Conservation (phyloP, 2,888 invertebrate genomes). For the Cephonodes hylas region DNA sequence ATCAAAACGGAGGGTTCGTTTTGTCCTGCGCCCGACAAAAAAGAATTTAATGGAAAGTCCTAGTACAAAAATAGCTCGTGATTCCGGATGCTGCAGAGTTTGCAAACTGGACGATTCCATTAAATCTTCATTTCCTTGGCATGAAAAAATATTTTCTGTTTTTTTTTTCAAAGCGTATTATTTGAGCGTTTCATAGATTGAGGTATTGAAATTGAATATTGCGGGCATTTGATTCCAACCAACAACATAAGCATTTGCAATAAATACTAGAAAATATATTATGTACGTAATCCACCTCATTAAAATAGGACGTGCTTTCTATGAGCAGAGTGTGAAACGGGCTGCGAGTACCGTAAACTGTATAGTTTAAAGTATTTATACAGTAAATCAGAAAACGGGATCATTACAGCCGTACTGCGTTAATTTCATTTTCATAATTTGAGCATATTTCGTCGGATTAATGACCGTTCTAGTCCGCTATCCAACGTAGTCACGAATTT, state of each 20-base stretch:
- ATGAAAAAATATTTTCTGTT: not conserved
- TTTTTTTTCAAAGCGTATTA: not conserved
- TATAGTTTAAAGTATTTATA: not conserved
- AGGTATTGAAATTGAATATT: not conserved
- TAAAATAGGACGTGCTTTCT: not conserved
- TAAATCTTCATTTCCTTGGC: not conserved
- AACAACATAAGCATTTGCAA: conserved; percentile 2
- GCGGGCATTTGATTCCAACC: not conserved
- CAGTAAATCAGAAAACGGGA: not conserved
- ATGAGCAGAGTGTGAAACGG: no score
- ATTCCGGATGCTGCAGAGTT: not conserved
- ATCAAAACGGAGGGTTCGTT: not conserved
- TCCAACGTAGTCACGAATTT: not conserved
- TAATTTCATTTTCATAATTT: no score
- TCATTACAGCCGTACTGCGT: not conserved
- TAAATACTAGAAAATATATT: not conserved
- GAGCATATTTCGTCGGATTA: not conserved
- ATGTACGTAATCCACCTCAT: not conserved
- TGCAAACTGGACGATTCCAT: not conserved
- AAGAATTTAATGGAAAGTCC: not conserved
- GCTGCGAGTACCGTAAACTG: not conserved
- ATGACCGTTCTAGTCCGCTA: not conserved
- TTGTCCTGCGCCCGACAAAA: not conserved
- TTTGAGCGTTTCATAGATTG: not conserved
- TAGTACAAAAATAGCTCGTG: not conserved